Evolutionary conservation across 2,113 vertebrate species (phyloP), one percentile per base, ranked within the genome.

Genomic region (Gavialis gangeticus): DNA sequence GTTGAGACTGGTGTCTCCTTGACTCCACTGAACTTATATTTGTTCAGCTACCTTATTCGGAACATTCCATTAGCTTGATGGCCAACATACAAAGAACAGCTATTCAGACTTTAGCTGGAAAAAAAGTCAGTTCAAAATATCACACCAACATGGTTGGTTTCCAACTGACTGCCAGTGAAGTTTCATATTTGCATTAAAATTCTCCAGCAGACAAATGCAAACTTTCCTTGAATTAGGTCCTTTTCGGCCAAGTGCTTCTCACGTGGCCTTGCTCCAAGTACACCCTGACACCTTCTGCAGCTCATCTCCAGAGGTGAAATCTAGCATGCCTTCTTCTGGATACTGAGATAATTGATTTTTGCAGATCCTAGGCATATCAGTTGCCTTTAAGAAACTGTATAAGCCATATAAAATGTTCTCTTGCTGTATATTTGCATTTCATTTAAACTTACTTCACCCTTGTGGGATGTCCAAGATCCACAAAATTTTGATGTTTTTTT

Each of bases 41-140:
- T 95, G 89, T 85, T 82, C 87, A 92, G 37, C 55, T 93, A 56
- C 69, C 58, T 79, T 69, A 71, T 93, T 28, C 90, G 92, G 79
- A 94, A 84, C 0, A 0, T 82, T 84, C 77, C 28, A 57, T 54
- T 0, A 0, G 37, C 77, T 90, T 92, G 91, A 76, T 87, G 84
- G 88, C 84, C 46, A 34, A 6, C 37, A 25, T 79, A 95, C 75
- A 96, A 94, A 91, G 80, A 94, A 78, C 78, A 94, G 55, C 79
- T 93, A 55, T 96, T 96, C 82, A 87, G 16, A 59, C 92, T 75
- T 77, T 46, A 89, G 55, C 87, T 94, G 92, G 82, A 96, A 22
- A 75, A 75, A 93, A 91, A 60, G 75, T 59, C 93, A 95, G 58
- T 91, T 85, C 64, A 81, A 87, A 97, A 77, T 58, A 91, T 55